Evolutionary conservation across 2,797 vertebrate genomes (phyloP).

Genomic region (Gymnoscopelus microlampas): DNA sequence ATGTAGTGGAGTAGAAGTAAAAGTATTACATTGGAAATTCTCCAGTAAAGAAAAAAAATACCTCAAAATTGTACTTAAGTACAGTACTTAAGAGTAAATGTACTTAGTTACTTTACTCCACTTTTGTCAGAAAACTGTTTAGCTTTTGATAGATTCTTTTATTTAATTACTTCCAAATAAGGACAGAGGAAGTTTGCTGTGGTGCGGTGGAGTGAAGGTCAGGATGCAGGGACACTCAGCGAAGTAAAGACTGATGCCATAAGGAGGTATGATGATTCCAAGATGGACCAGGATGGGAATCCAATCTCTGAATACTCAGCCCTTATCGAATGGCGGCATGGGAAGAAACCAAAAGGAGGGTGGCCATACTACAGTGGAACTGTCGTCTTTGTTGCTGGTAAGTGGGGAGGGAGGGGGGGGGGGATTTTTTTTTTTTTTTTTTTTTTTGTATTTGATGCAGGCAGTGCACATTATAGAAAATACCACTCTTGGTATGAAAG

Average conservation of each 20-base stretch:
- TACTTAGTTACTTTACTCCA: too few species aligned
- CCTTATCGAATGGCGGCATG: constrained; percentile 24
- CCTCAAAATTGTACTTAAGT: too few species aligned
- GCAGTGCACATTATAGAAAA: too few species aligned
- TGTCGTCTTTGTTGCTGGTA: constrained; percentile 30
- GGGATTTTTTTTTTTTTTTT: too few species aligned
- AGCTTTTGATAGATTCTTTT: background rate
- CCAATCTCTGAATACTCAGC: constrained; percentile 23
- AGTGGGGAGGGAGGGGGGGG: too few species aligned
- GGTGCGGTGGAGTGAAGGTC: constrained; percentile 30
- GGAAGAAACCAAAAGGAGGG: constrained; percentile 27
- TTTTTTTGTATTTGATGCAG: too few species aligned
- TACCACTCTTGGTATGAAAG: too few species aligned
- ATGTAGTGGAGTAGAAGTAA: too few species aligned
- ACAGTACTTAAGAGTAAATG: too few species aligned
- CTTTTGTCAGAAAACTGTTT: background rate
- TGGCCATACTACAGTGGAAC: constrained; percentile 27
- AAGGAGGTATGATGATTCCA: constrained; percentile 19
- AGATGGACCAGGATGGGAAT: constrained; percentile 36
- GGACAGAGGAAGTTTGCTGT: constrained; percentile 32
- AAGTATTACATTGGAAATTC: too few species aligned
- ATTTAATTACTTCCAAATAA: constrained; percentile 19
- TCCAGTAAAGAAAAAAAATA: too few species aligned
- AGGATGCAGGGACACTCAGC: constrained; percentile 23
- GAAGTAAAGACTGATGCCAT: constrained; percentile 21